Base-by-base conservation (phyloP, 2,888 invertebrate genomes). In the Lysandra bellargus region DNA sequence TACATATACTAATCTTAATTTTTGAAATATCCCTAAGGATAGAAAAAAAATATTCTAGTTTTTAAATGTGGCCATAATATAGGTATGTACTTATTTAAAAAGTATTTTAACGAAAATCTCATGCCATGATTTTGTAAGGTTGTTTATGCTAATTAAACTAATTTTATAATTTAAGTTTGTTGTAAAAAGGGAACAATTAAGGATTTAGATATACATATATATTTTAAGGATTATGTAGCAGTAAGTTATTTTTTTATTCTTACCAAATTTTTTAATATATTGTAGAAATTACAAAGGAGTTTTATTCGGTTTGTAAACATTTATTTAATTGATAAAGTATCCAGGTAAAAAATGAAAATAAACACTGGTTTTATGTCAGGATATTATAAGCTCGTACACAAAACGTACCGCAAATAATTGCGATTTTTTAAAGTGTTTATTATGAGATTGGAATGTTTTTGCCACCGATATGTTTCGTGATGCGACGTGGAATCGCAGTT, bases 101-200 rank as follows among this genome's bases (percentile, higher is more conserved):
- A 61, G 1, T 1, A 7, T 23, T 23, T n/a, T 64, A 23, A 30
- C 0, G 9, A 23, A 23, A 64, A 64, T 30, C 64, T 30, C 9
- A 64, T 64, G 23, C 30, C 61, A 61, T n/a, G 1, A 23, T 60
- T 17, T 60, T 60, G n/a, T 60, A 60, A 60, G 57, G n/a, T 60
- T 17, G 5, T 17, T n/a, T 60, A 7, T 44, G 44, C 44, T 44
- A 44, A 44, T 44, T 44, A 44, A 44, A 30, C 61, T 61, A 23
- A 9, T 30, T 64, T 64, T 30, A 30, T 23, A 3, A 30, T 9
- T 7, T 30, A 64, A 23, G 23, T 64, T 64, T 12, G 30, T 1
- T 64, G 64, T 64, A 64, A 30, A 64, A 64, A 64, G 64, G 30
- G 64, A 64, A 64, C 64, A 30, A 64, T 60, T n/a, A 60, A n/a